phyloP scores from a whole-genome alignment of 2,888 invertebrate genomes.

The Neoascia interrupta region DNA sequence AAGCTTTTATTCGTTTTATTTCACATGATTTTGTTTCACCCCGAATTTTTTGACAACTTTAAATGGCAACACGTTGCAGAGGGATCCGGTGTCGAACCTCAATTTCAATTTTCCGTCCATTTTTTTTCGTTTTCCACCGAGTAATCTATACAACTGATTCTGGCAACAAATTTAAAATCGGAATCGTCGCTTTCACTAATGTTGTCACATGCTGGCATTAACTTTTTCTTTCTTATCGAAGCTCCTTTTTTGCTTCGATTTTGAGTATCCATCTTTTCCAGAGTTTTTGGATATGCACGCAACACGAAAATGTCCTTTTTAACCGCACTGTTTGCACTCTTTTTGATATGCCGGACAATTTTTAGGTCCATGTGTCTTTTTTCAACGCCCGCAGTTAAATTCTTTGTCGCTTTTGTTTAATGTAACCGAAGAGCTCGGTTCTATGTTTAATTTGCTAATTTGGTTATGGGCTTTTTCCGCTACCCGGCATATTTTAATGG shows the following conservation, averaged over 20 bases:
- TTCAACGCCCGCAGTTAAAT: slow-evolving; percentile 3
- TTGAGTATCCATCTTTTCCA: neutral
- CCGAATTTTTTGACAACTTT: no score
- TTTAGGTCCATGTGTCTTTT: slow-evolving; percentile 8
- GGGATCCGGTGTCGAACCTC: neutral
- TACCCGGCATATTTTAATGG: slow-evolving; percentile 15
- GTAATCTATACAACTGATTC: neutral
- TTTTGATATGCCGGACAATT: slow-evolving; percentile 3
- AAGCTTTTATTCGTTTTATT: neutral
- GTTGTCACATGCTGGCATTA: neutral
- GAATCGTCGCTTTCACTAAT: neutral
- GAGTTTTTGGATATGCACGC: neutral
- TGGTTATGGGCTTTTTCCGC: slow-evolving; percentile 28
- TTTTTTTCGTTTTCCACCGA: neutral
- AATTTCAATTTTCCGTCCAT: neutral
- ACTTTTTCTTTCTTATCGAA: neutral
- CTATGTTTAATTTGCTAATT: slow-evolving; percentile 3
- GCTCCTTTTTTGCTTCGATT: neutral
- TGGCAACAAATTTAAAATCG: neutral
- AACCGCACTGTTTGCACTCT: no score
- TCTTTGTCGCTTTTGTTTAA: slow-evolving; percentile 3
- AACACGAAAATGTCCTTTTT: neutral
- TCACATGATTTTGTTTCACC: no score
- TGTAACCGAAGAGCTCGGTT: neutral
- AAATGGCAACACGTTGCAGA: slow-evolving; percentile 1